A percentile compares a stretch with the other conserved stretches of the same genome.
Evolutionary conservation across 2,797 vertebrate genomes (phyloP).

Genomic region (Chelonia mydas): DNA sequence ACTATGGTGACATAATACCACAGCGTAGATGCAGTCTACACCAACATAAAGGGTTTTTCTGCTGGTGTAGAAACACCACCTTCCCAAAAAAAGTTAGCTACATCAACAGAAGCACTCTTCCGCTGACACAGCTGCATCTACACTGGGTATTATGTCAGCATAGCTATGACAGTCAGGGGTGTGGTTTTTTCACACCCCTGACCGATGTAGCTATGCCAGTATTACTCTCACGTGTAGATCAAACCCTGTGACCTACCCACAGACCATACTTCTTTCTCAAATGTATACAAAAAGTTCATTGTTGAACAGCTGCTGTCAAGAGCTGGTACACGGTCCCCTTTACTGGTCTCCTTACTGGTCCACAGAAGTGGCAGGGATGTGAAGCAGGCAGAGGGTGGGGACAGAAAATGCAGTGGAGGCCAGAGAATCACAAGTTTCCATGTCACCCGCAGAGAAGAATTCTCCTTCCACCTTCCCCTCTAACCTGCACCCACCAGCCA

Average conservation of each 20-base stretch:
- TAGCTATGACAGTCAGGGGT: not conserved
- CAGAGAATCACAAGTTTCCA: rapidly evolving
- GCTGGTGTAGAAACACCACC: not conserved
- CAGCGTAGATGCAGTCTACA: not conserved
- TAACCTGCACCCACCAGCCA: rapidly evolving
- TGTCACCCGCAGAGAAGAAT: rapidly evolving
- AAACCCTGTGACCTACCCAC: rapidly evolving
- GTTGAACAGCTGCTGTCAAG: not conserved
- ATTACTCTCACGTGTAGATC: not conserved
- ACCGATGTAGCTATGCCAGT: not conserved
- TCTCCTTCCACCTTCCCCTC: not conserved
- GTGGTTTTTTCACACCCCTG: not conserved
- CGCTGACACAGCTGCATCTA: not conserved
- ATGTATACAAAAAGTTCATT: not conserved
- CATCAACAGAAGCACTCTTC: not conserved
- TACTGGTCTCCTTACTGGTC: rapidly evolving
- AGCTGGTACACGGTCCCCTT: rapidly evolving
- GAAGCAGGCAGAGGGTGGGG: not conserved
- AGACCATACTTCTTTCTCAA: not conserved
- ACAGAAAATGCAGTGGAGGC: not conserved
- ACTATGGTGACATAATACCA: not conserved
- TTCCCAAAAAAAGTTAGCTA: not conserved
- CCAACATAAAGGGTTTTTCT: not conserved
- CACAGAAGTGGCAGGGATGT: rapidly evolving
- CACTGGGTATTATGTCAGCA: not conserved